These are phyloP conservation scores for Pyrgus malvae DNA, from an alignment of 2,888 invertebrate species.

Conservation along the genomic window DNA sequence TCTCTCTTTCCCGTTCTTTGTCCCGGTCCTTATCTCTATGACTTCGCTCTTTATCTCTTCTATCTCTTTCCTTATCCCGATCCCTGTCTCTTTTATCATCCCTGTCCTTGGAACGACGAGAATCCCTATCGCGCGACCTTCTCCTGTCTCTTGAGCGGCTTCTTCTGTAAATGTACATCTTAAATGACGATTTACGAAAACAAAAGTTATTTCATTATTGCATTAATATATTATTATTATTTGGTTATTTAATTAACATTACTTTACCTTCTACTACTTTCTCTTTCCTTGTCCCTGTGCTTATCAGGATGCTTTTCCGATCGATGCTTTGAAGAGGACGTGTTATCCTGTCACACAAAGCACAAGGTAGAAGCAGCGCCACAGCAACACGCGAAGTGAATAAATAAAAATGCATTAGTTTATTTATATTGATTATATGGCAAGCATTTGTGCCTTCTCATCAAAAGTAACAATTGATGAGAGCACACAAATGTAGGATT, in stretches of 20 bases:
- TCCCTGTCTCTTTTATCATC: conserved; percentile 67
- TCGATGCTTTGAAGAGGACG: conserved; percentile 80
- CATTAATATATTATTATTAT: too few relatives aligned
- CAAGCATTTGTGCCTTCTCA: conserved; percentile 60
- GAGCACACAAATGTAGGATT: conserved; percentile 58
- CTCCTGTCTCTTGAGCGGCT: conserved; percentile 72
- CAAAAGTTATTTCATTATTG: background rate
- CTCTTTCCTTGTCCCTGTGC: conserved; percentile 73
- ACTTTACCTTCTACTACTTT: conserved; percentile 62
- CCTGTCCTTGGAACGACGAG: conserved; percentile 79
- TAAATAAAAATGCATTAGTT: conserved; percentile 81
- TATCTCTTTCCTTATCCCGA: conserved; percentile 47
- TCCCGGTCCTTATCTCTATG: conserved; percentile 42
- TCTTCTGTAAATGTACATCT: conserved; percentile 45
- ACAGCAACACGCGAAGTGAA: conserved; percentile 82
- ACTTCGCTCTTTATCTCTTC: conserved; percentile 43
- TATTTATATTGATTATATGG: conserved; percentile 58
- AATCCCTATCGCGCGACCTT: conserved; percentile 83
- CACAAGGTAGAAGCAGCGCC: conserved; percentile 83
- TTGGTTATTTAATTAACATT: background rate
- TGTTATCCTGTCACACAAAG: conserved; percentile 83
- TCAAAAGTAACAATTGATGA: conserved; percentile 54
- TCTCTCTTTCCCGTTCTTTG: conserved; percentile 51
- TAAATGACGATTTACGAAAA: background rate
- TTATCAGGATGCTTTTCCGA: conserved; percentile 80